phyloP scores from a whole-genome alignment of 2,113 vertebrate species.

The Brevimyrus niger region DNA sequence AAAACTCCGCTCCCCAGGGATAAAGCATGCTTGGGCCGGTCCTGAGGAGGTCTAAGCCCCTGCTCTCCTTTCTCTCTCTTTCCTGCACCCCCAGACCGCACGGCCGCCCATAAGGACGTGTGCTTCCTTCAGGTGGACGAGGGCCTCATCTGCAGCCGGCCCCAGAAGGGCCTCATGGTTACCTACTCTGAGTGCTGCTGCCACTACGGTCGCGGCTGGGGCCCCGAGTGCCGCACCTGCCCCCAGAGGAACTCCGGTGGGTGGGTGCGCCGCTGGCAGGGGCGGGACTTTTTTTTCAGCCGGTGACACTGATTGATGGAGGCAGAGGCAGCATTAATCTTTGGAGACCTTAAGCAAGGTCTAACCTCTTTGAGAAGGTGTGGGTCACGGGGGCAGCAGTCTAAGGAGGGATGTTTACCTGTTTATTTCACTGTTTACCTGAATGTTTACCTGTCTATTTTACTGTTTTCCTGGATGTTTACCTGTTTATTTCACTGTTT shows the following conservation, averaged over 20 bases:
- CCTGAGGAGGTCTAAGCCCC: neutral
- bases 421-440: too few species aligned
- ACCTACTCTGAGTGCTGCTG: slow-evolving; percentile 86
- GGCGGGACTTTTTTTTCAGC: neutral
- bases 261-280: neutral
- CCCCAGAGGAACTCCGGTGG: slow-evolving; percentile 66
- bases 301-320: neutral
- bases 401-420: neutral
- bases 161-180: slow-evolving; percentile 58
- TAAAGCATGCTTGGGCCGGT: neutral
- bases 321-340: neutral
- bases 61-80: neutral
- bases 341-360: neutral
- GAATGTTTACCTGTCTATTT: too few species aligned
- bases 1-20: neutral
- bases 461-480: neutral
- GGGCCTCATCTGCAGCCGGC: slow-evolving; percentile 71
- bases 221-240: slow-evolving; percentile 75
- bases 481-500: neutral
- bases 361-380: neutral
- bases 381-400: neutral
- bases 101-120: slow-evolving; percentile 72
- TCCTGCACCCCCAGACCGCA: slow-evolving; percentile 59
- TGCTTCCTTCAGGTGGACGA: slow-evolving; percentile 78
- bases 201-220: slow-evolving; percentile 79